phyloP scores from a whole-genome alignment of 2,797 vertebrate species.

The Apodemus agrarius region DNA sequence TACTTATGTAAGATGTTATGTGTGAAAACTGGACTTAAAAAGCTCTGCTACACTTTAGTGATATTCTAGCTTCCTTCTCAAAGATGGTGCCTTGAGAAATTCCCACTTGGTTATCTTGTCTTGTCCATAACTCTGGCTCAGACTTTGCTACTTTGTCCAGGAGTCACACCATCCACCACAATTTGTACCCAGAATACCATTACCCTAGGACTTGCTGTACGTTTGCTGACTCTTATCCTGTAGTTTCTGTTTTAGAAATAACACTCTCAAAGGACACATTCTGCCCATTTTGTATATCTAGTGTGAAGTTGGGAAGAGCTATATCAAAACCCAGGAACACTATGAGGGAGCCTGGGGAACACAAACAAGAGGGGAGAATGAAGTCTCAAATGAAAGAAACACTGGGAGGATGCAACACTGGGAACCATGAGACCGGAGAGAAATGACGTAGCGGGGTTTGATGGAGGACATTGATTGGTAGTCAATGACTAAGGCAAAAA shows the following conservation, averaged over 20 bases:
- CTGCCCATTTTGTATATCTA: background rate
- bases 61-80: conserved; percentile 49
- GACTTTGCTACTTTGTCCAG: background rate
- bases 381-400: background rate
- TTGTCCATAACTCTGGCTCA: background rate
- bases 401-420: background rate
- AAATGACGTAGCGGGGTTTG: background rate
- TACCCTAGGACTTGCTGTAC: background rate
- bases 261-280: background rate
- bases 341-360: background rate
- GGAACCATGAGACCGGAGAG: background rate
- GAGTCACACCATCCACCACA: background rate
- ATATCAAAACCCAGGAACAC: background rate
- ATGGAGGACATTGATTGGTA: background rate
- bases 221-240: background rate
- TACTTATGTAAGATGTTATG: conserved; percentile 69
- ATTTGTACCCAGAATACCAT: background rate
- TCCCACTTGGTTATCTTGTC: conserved; percentile 1
- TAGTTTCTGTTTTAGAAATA: background rate
- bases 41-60: conserved; percentile 50
- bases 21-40: conserved; percentile 67
- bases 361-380: background rate
- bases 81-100: background rate
- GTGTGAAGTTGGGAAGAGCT: background rate
- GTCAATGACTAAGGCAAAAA: background rate